A percentile compares a stretch with the other conserved stretches of the same genome.
Evolutionary conservation across 2,797 vertebrate species (phyloP).

Genomic region (Menidia menidia): DNA sequence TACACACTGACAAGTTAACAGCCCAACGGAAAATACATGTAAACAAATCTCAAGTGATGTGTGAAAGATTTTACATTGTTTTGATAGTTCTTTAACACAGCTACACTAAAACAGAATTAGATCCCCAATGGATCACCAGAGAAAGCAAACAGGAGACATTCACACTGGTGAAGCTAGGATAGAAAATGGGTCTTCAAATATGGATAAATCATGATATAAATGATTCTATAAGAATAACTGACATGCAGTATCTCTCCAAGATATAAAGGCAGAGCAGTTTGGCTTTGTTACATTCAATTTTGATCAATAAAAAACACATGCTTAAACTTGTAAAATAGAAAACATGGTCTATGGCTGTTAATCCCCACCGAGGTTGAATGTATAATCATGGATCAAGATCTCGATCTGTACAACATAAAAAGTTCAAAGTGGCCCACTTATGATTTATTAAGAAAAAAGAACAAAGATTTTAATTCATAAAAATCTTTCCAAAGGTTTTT

Average conservation of each 20-base stretch:
- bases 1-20: conserved; percentile 16
- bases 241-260: neutral
- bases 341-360: neutral
- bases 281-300: no score
- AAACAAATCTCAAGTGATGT: neutral
- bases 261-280: neutral
- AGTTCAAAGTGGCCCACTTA: neutral
- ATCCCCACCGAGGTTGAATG: neutral
- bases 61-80: neutral
- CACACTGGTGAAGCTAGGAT: neutral
- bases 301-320: neutral
- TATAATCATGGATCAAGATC: neutral
- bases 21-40: neutral
- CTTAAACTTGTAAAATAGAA: neutral
- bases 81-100: neutral
- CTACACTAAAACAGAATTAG: no score
- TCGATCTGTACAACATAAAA: neutral
- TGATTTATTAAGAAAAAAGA: neutral
- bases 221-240: neutral
- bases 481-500: neutral
- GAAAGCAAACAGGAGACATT: neutral
- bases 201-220: neutral
- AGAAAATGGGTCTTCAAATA: neutral
- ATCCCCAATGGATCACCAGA: neutral
- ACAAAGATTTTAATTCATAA: neutral